These are phyloP conservation scores for Tinea semifulvella DNA, from an alignment of 2,888 invertebrate genomes.

Conservation along the genomic window DNA sequence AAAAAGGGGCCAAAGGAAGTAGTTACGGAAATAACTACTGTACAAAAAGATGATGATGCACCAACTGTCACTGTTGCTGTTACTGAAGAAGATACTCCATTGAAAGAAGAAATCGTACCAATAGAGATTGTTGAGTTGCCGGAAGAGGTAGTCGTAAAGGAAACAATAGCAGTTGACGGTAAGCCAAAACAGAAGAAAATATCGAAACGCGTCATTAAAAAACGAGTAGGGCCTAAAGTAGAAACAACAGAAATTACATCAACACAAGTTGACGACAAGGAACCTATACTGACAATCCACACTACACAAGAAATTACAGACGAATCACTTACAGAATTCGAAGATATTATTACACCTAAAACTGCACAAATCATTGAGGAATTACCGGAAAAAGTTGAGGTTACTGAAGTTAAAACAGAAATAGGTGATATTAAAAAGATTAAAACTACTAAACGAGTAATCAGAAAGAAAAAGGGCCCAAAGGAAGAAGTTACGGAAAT, in stretches of 20 bases:
- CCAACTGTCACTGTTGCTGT: conserved; percentile 14
- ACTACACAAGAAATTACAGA: conserved; percentile 17
- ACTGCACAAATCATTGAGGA: conserved; percentile 10
- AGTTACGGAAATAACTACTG: conserved; percentile 42
- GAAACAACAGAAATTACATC: conserved; percentile 30
- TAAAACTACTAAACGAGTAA: conserved; percentile 17
- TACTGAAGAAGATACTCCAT: conserved; percentile 11
- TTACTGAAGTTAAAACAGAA: conserved; percentile 18
- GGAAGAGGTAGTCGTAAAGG: conserved; percentile 22
- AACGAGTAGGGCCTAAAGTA: conserved; percentile 29
- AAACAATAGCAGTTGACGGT: conserved; percentile 22
- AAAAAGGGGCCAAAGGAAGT: conserved; percentile 32
- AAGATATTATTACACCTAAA: conserved; percentile 18
- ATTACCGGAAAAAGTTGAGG: conserved; percentile 21
- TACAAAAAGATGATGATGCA: conserved; percentile 25
- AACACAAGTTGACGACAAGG: conserved; percentile 31
- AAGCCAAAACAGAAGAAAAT: conserved; percentile 18
- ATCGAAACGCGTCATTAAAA: conserved; percentile 26
- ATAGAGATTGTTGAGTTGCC: conserved; percentile 26
- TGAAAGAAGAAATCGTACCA: conserved; percentile 20
- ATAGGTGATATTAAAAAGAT: conserved; percentile 14
- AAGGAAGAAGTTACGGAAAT: conserved; percentile 29
- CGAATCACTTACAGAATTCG: conserved; percentile 16
- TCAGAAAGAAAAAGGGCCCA: conserved; percentile 34
- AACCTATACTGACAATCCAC: conserved; percentile 21